Percentiles rank a stretch among this genome's conserved stretches.
Evolutionary conservation across 2,113 vertebrate genomes (phyloP).

Genomic region (Catagonus wagneri): DNA sequence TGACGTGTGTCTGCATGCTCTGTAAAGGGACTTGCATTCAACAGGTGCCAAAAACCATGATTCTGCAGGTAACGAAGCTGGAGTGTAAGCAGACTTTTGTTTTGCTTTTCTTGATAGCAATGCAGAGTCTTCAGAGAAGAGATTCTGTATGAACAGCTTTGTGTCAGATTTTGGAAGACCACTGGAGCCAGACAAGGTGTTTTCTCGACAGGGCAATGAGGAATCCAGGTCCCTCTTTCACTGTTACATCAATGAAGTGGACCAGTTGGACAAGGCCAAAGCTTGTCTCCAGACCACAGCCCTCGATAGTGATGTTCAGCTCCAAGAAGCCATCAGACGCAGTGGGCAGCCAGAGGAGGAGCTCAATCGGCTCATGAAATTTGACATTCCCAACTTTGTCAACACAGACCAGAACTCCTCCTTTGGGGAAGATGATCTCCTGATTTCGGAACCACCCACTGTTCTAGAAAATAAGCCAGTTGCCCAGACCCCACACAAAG

Average conservation of each 20-base stretch:
- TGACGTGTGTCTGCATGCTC: neutral
- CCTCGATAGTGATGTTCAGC: slow-evolving; percentile 74
- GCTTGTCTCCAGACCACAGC: slow-evolving; percentile 74
- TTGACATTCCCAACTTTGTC: slow-evolving; percentile 96
- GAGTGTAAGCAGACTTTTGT: neutral
- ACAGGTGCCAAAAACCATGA: neutral
- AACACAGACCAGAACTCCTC: slow-evolving; percentile 92
- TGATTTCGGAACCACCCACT: slow-evolving; percentile 90
- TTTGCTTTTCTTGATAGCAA: slow-evolving; percentile 86
- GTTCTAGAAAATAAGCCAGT: slow-evolving; percentile 88
- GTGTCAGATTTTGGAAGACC: slow-evolving; percentile 88
- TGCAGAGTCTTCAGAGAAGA: slow-evolving; percentile 90
- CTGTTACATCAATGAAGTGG: slow-evolving; percentile 92
- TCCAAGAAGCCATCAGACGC: slow-evolving; percentile 82
- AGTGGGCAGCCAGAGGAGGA: slow-evolving; percentile 81
- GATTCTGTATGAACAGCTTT: slow-evolving; percentile 89
- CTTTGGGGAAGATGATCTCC: slow-evolving; percentile 92
- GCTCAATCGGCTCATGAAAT: slow-evolving; percentile 88
- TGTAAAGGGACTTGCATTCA: neutral
- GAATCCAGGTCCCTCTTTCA: slow-evolving; percentile 92
- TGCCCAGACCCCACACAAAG: slow-evolving; percentile 73
- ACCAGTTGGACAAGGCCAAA: slow-evolving; percentile 83
- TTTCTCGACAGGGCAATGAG: slow-evolving; percentile 87
- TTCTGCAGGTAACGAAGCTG: neutral
- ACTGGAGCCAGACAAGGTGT: slow-evolving; percentile 87